Base-by-base conservation (phyloP, 2,113 vertebrate genomes). In the Archilochus colubris region DNA sequence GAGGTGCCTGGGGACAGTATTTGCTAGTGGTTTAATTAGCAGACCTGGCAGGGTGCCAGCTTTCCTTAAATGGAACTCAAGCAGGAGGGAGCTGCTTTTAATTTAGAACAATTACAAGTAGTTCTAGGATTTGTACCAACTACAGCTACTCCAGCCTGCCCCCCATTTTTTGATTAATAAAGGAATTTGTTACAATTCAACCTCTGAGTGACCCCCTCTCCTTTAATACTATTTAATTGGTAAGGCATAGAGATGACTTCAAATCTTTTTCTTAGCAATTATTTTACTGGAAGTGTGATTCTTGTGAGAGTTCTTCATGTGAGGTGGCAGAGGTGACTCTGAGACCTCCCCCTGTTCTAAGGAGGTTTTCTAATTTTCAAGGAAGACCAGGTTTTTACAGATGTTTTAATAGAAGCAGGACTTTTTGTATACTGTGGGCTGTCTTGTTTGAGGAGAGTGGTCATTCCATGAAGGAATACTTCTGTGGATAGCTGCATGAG, bases 121-220 rank as follows among this genome's bases (percentile, higher is more conserved):
- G 69, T 84, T 89, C 18, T 55, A 69, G 77, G 54, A 59, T 67
- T 95, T 89, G 38, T 89, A 70, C 43, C 44, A 78, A 70, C 36
- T 58, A 40, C 17, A 33, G 67, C 24, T 82, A 23, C 21, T 82
- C 14, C 82, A 27, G n/a, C 27, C 57, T 0, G 1, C 13, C 30
- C 44, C 46, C 8, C 55, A 14, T 79, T 79, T 91, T 96, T 94
- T 91, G 91, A 90, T 96, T 96, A 50, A 82, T 96, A 73, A 68
- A 85, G 57, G 82, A 95, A 95, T 95, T 77, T 46, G 21, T 93
- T 89, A 95, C 86, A 91, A 88, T 90, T 87, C 93, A 92, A 95
- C 51, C 82, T 95, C 50, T 36, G 40, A 82, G 28, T 89, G 76
- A 88, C 63, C 36, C 28, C 12, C 19, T 86, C 25, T 53, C 44